Conservation (phyloP, 2,113 vertebrate genomes). For the Zapornia atra region DNA sequence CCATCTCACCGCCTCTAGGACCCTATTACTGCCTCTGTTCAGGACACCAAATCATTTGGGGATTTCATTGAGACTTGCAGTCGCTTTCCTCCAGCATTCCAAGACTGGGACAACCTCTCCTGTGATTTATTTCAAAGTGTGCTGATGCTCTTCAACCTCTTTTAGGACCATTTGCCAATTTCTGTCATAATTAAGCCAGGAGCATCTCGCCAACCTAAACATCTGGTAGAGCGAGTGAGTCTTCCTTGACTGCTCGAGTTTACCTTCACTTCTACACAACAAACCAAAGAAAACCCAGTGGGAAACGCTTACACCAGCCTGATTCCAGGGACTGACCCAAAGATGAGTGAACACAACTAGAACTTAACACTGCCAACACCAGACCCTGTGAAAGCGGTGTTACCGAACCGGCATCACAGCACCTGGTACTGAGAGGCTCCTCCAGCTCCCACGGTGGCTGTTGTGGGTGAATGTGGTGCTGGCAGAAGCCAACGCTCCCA, state of each 20-base stretch:
- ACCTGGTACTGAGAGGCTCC: not conserved
- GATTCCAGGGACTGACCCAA: not conserved
- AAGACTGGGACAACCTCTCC: not conserved
- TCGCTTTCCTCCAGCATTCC: not conserved
- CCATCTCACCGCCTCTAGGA: not conserved
- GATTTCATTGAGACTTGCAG: not conserved
- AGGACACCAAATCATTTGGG: not conserved
- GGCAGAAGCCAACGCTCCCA: not conserved
- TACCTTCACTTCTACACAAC: not conserved
- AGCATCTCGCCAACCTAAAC: not conserved
- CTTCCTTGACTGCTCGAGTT: not conserved
- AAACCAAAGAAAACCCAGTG: not conserved
- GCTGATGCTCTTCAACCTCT: not conserved
- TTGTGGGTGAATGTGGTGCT: accelerated
- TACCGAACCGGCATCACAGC: not conserved
- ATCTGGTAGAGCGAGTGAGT: too few species aligned
- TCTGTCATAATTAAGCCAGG: not conserved
- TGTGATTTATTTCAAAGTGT: not conserved
- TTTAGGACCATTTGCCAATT: not conserved
- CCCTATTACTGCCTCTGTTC: not conserved
- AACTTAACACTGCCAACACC: not conserved
- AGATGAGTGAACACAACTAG: not conserved
- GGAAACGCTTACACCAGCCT: not conserved
- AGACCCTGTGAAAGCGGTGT: not conserved
- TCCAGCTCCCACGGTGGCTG: accelerated